A percentile compares a stretch with the other conserved stretches of the same genome.
phyloP scores from a whole-genome alignment of 2,888 invertebrate genomes.

The Mythimna loreyi region DNA sequence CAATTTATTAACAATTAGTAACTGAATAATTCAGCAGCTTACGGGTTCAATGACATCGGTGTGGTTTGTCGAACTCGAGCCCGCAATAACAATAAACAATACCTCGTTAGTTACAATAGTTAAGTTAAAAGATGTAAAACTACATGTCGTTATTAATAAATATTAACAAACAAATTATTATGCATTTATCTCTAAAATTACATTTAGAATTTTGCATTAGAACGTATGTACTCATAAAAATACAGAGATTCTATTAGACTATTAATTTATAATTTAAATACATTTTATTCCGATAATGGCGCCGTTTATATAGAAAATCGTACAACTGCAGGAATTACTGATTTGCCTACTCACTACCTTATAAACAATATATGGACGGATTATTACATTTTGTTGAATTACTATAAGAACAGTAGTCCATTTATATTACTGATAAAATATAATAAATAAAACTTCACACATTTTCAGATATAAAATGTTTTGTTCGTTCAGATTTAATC shows the following conservation, averaged over 20 bases:
- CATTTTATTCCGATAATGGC: slow-evolving; percentile 56
- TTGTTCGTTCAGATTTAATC: slow-evolving; percentile 54
- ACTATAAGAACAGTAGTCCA: slow-evolving; percentile 37
- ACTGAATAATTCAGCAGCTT: slow-evolving; percentile 80
- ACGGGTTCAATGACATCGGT: slow-evolving; percentile 70
- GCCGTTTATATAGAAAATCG: slow-evolving; percentile 44
- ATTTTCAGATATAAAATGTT: slow-evolving; percentile 31
- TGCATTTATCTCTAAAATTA: slow-evolving; percentile 72
- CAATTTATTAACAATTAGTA: slow-evolving; percentile 91
- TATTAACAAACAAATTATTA: slow-evolving; percentile 87
- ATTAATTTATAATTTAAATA: slow-evolving; percentile 61
- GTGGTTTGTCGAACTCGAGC: slow-evolving; percentile 67
- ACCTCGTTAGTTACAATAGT: slow-evolving; percentile 86
- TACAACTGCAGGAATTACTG: slow-evolving; percentile 43
- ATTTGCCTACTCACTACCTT: slow-evolving; percentile 47
- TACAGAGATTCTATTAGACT: slow-evolving; percentile 62
- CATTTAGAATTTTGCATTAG: slow-evolving; percentile 65
- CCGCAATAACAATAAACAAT: slow-evolving; percentile 83
- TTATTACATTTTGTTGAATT: slow-evolving; percentile 41
- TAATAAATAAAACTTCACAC: slow-evolving; percentile 50
- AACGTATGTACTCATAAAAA: slow-evolving; percentile 63
- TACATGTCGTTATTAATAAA: slow-evolving; percentile 86
- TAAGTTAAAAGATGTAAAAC: slow-evolving; percentile 76
- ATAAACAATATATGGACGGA: slow-evolving; percentile 54
- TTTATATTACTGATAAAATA: slow-evolving; percentile 37